Evolutionary conservation across 2,888 invertebrate genomes (phyloP).

Genomic region (Cephus pygmeus): DNA sequence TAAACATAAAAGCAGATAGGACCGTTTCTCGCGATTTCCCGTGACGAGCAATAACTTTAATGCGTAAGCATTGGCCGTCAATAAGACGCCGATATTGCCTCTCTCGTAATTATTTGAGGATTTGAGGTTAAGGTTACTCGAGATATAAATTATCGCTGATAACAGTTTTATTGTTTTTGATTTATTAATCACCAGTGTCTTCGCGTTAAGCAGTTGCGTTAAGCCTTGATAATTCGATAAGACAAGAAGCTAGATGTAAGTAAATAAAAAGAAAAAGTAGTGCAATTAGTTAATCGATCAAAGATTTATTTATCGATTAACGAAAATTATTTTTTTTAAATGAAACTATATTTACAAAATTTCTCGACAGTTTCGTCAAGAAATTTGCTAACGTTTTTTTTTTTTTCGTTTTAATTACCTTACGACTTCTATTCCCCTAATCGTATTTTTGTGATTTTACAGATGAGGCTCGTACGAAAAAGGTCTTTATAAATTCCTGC

Average conservation of each 20-base stretch:
- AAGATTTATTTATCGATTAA: no score
- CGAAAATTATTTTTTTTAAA: no score
- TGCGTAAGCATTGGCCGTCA: neutral
- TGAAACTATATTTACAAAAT: no score
- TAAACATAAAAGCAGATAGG: neutral
- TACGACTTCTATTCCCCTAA: no score
- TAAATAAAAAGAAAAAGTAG: neutral
- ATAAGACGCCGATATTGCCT: neutral
- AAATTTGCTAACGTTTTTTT: no score
- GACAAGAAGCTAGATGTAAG: neutral
- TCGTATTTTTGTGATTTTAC: neutral
- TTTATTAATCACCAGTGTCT: neutral
- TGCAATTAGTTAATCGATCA: no score
- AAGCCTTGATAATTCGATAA: neutral
- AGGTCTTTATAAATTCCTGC: neutral
- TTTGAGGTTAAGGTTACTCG: no score
- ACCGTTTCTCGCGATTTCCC: neutral
- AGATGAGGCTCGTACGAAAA: neutral
- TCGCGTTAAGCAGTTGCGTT: neutral
- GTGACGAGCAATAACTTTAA: neutral
- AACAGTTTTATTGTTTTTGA: neutral
- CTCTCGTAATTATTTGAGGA: neutral
- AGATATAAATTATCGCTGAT: no score
- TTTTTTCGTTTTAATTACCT: no score
- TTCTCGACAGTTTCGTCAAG: no score